Percentiles rank a stretch among this genome's conserved stretches.
These are phyloP conservation scores for Phrynocephalus guinanensis DNA, from an alignment of 2,797 vertebrate species.

Conservation along the genomic window DNA sequence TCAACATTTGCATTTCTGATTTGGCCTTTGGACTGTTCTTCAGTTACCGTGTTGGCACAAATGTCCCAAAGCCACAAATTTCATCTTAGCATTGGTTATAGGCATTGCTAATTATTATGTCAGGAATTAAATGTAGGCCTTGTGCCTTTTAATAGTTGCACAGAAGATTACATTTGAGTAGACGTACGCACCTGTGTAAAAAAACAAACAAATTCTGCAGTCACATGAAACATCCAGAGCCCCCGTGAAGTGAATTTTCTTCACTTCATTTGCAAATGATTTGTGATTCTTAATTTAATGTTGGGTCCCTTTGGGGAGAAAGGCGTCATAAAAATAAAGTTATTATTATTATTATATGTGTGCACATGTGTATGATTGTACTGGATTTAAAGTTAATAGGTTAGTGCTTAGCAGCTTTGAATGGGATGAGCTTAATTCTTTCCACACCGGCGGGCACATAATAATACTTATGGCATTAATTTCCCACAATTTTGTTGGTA, in stretches of 20 bases:
- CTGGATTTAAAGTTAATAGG: not conserved
- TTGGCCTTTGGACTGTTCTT: conserved; percentile 1
- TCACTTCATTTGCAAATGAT: too few species aligned
- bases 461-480: too few species aligned
- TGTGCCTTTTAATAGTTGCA: not conserved
- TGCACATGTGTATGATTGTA: not conserved
- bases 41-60: not conserved
- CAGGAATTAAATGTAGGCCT: not conserved
- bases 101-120: not conserved
- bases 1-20: conserved; percentile 43
- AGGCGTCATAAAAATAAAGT: too few species aligned
- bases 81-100: not conserved
- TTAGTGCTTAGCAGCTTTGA: not conserved
- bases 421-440: not conserved
- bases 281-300: too few species aligned
- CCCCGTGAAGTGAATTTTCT: too few species aligned
- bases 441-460: not conserved
- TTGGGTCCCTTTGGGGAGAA: too few species aligned
- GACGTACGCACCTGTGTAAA: too few species aligned
- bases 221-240: not conserved
- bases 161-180: not conserved
- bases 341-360: too few species aligned
- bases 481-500: not conserved
- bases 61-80: conserved; percentile 16
- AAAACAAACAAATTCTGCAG: not conserved